Evolutionary conservation across 2,888 invertebrate genomes (phyloP), one percentile per base, ranked within the genome.

Genomic region (Drosophila neonasuta): DNA sequence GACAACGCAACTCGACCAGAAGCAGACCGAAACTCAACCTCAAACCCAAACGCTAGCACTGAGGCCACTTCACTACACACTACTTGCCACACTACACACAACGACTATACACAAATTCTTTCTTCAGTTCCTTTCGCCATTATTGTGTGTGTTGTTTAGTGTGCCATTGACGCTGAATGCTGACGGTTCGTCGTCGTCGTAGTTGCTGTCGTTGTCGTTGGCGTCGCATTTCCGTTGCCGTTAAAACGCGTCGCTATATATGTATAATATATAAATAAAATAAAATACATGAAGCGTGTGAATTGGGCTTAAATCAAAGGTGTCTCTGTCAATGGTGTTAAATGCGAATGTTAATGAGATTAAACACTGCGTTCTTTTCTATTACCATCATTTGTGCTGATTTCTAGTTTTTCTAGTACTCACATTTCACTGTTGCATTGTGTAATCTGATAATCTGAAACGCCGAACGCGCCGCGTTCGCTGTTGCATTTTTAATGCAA

Each of bases 101-200:
- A 20, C 42, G 54, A 56, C 62, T 50, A 74, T 62, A 77, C 44
- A 79, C 44, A 79, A 68, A 69, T 70, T 82, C 54, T 55, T 55
- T 55, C 42, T 80, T 69, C 36, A 67, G 58, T 67, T 81, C 76
- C 69, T 74, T 68, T 58, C 8, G 68, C 59, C 68, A 68, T 73
- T 69, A 75, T 70, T 72, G 68, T 86, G 72, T 85, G 79, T 80
- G 86, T 79, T 82, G 81, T 83, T 87, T 76, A 82, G 82, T 82
- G 68, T 81, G 85, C 85, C 70, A 84, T 84, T 76, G 82, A 74
- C 79, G 87, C 79, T 84, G 81, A 74, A 71, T 72, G 84, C 76
- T 87, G 68, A 77, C 86, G 86, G 83, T 64, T 84, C 80, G n/a
- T 46, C n/a, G 30, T 30, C 10, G 32, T 24, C 24, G n/a, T 46